These are phyloP conservation scores for Choristoneura rosaceana DNA, from an alignment of 2,888 invertebrate genomes.

Conservation along the genomic window DNA sequence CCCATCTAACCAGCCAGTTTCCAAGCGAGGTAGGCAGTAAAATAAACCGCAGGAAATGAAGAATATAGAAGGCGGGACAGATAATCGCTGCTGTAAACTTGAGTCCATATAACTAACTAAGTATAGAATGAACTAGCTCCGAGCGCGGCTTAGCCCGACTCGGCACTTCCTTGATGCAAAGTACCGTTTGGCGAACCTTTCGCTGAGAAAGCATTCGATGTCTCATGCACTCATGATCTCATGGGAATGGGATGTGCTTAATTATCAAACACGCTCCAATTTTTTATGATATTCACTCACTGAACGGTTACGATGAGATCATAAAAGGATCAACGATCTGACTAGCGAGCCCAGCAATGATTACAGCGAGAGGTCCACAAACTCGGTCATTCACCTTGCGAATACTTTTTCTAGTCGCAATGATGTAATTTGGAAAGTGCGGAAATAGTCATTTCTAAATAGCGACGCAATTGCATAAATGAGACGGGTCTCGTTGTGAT, in stretches of 20 bases:
- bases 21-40: slow-evolving; percentile 15
- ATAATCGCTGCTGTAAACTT: slow-evolving; percentile 20
- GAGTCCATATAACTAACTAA: background rate
- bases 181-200: slow-evolving; percentile 69
- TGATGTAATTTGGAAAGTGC: slow-evolving; percentile 83
- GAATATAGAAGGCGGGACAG: slow-evolving; percentile 16
- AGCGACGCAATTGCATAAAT: slow-evolving; percentile 61
- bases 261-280: slow-evolving; percentile 42
- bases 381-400: slow-evolving; percentile 74
- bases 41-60: slow-evolving; percentile 22
- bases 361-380: slow-evolving; percentile 64
- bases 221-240: slow-evolving; percentile 24
- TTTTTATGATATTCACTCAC: slow-evolving; percentile 52
- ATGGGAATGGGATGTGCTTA: slow-evolving; percentile 25
- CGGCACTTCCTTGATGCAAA: slow-evolving; percentile 60
- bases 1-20: slow-evolving; percentile 19
- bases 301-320: slow-evolving; percentile 75
- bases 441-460: slow-evolving; percentile 78
- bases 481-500: slow-evolving; percentile 74
- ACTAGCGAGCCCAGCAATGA: slow-evolving; percentile 75
- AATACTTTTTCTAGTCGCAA: slow-evolving; percentile 65
- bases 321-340: slow-evolving; percentile 80
- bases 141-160: slow-evolving; percentile 14
- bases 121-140: slow-evolving; percentile 8
- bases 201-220: slow-evolving; percentile 69